phyloP scores from a whole-genome alignment of 1,140 invertebrate genomes.

The Rhagoletis pomonella region DNA sequence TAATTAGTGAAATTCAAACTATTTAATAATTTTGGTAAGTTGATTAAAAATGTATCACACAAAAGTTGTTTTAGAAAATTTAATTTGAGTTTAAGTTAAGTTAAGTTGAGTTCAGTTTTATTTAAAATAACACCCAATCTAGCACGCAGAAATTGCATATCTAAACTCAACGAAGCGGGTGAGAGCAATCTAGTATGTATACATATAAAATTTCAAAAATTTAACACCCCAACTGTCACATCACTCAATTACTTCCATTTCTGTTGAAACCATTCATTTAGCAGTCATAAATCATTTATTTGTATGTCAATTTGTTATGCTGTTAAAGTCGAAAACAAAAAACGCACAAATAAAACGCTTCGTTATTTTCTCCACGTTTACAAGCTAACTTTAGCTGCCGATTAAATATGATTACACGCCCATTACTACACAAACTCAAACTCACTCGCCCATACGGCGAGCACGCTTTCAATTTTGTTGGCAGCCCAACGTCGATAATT shows the following conservation, averaged over 20 bases:
- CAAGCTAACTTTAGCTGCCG: slow-evolving; percentile 27
- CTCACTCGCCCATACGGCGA: background rate
- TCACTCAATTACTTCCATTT: background rate
- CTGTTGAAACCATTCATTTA: background rate
- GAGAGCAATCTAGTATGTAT: too few relatives aligned
- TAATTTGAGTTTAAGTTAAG: background rate
- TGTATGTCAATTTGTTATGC: background rate
- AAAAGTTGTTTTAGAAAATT: background rate
- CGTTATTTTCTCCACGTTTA: slow-evolving; percentile 1
- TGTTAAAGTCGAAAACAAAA: background rate
- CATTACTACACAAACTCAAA: background rate
- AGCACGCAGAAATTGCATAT: too few relatives aligned
- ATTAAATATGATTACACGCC: slow-evolving; percentile 2
- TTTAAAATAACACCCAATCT: too few relatives aligned
- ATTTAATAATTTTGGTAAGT: background rate
- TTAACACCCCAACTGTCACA: background rate
- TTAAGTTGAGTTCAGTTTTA: background rate
- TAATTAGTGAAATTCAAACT: too few relatives aligned
- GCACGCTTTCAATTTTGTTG: background rate
- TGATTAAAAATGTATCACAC: too few relatives aligned
- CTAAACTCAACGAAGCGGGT: too few relatives aligned
- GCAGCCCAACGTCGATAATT: background rate
- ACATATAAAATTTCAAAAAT: too few relatives aligned
- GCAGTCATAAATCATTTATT: background rate
- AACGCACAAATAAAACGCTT: background rate